A percentile compares a stretch with the other conserved stretches of the same genome.
phyloP scores from a whole-genome alignment of 1,140 invertebrate genomes.

The Bombus fervidus region DNA sequence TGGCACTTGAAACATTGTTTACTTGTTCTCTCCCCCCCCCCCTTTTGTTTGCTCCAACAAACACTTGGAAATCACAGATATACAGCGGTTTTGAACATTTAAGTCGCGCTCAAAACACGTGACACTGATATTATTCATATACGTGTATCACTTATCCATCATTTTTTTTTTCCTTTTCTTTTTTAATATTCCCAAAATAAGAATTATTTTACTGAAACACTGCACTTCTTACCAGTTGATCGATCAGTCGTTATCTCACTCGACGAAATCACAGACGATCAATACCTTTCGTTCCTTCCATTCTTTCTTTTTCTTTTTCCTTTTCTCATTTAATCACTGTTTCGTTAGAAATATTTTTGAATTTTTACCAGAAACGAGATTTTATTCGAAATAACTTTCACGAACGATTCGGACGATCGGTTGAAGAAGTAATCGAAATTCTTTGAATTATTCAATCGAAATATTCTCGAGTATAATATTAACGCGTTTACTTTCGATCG shows the following conservation, averaged over 20 bases:
- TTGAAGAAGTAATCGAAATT: not conserved
- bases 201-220: conserved; percentile 40
- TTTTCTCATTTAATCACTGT: conserved; percentile 1
- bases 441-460: not conserved
- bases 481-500: not conserved
- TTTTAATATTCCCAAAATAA: conserved; percentile 9
- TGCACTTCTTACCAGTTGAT: conserved; percentile 50
- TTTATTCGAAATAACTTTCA: not conserved
- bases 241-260: conserved; percentile 40
- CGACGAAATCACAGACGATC: conserved; percentile 60
- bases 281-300: conserved; percentile 31
- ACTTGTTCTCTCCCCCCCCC: not conserved
- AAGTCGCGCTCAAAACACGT: conserved; percentile 54
- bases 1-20: conserved; percentile 61
- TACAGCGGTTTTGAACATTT: conserved; percentile 22
- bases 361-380: not conserved
- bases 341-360: not conserved
- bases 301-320: not conserved
- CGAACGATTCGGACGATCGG: not conserved
- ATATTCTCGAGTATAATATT: not conserved
- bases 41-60: conserved; percentile 48
- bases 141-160: conserved; percentile 27
- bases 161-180: not conserved
- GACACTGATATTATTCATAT: conserved; percentile 46
- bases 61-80: conserved; percentile 70